A percentile compares a stretch with the other conserved stretches of the same genome.
Evolutionary conservation across 2,888 invertebrate genomes (phyloP).

Genomic region (Linnaemya vulpina): DNA sequence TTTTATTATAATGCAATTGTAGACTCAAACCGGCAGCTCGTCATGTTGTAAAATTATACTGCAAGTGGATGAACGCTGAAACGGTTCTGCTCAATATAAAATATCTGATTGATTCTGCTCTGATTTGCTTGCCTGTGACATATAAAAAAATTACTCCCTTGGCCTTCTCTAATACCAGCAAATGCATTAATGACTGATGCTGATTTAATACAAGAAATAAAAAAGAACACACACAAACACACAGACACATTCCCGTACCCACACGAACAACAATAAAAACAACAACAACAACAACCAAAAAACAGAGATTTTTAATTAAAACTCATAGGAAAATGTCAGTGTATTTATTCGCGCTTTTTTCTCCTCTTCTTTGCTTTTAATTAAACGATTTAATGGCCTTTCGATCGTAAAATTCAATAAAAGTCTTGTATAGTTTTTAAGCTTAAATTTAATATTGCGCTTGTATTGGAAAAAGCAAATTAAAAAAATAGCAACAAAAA

Average conservation of each 20-base stretch:
- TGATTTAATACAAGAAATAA: neutral
- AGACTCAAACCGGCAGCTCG: too few species aligned
- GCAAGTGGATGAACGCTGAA: too few species aligned
- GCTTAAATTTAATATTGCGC: conserved; percentile 12
- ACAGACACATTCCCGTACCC: neutral
- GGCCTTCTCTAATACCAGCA: neutral
- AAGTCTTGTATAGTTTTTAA: conserved; percentile 11
- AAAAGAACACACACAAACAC: neutral
- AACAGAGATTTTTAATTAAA: conserved; percentile 39
- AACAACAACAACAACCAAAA: conserved; percentile 1
- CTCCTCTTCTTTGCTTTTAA: neutral
- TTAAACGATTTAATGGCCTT: conserved; percentile 34
- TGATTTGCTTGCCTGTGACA: too few species aligned
- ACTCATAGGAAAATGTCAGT: conserved; percentile 29
- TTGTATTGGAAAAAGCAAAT: neutral
- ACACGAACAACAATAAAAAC: neutral
- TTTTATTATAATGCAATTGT: too few species aligned
- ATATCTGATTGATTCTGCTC: too few species aligned
- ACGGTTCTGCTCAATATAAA: too few species aligned
- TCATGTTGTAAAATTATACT: too few species aligned
- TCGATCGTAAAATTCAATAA: conserved; percentile 44
- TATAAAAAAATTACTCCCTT: neutral
- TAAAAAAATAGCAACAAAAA: too few species aligned
- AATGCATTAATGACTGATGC: conserved; percentile 20
- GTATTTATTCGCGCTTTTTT: conserved; percentile 12